Evolutionary conservation across 2,888 invertebrate genomes (phyloP).

Genomic region (Rhamphomyia laevipes): DNA sequence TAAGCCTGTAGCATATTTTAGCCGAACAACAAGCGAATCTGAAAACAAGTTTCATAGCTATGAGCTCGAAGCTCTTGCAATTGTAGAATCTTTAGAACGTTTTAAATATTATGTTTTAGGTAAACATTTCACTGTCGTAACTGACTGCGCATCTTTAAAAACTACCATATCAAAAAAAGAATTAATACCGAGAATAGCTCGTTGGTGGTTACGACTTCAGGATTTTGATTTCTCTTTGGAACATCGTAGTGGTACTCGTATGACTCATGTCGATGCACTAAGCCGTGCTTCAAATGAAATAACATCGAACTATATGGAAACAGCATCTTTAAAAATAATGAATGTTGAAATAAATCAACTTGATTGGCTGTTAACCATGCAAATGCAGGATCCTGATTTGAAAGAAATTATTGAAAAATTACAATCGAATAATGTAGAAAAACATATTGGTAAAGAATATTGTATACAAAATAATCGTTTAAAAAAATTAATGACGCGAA

Average conservation of each 20-base stretch:
- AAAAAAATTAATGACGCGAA: neutral
- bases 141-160: constrained; percentile 1
- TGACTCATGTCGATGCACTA: too few relatives aligned
- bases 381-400: neutral
- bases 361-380: constrained; percentile 2
- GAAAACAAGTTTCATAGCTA: neutral
- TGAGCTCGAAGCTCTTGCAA: neutral
- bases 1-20: too few relatives aligned
- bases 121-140: neutral
- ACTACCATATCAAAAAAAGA: too few relatives aligned
- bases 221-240: too few relatives aligned
- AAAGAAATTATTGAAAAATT: neutral
- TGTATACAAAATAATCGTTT: neutral
- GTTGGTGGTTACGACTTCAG: constrained; percentile 3
- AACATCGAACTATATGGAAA: too few relatives aligned
- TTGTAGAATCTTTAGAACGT: neutral
- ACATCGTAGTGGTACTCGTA: too few relatives aligned
- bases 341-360: neutral
- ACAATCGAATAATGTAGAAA: neutral
- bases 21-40: neutral
- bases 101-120: neutral
- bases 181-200: neutral
- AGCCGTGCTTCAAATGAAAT: too few relatives aligned
- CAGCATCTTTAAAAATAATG: too few relatives aligned
- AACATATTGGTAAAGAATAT: neutral